Conservation (phyloP, 2,888 invertebrate species). For the Himalopsyche tibetana region DNA sequence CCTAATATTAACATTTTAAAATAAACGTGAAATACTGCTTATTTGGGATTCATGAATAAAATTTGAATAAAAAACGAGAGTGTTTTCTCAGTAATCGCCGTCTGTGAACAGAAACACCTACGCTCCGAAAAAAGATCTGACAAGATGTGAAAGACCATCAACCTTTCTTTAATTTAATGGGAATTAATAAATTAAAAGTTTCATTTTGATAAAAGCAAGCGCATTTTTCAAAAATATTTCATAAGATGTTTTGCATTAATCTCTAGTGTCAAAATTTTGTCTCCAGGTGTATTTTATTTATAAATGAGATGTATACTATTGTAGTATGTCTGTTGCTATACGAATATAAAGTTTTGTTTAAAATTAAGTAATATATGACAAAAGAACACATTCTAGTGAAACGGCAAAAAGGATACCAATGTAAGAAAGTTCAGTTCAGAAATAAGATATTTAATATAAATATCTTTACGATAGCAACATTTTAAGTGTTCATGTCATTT, state of each 20-base stretch:
- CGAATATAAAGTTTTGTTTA: too few species aligned
- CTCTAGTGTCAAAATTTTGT: background rate
- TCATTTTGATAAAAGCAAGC: background rate
- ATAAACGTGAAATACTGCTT: constrained; percentile 44
- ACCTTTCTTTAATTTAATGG: constrained; percentile 32
- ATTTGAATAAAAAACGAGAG: constrained; percentile 45
- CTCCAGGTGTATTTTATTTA: too few species aligned
- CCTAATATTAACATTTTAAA: constrained; percentile 47
- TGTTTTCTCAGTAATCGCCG: constrained; percentile 38
- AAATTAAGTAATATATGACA: too few species aligned
- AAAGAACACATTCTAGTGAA: too few species aligned
- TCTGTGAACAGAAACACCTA: constrained; percentile 35
- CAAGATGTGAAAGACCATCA: constrained; percentile 39
- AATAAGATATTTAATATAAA: too few species aligned
- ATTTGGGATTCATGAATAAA: constrained; percentile 46
- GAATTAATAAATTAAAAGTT: constrained; percentile 37
- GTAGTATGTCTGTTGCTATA: too few species aligned
- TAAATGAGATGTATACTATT: too few species aligned
- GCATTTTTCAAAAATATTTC: background rate
- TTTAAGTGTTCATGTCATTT: too few species aligned
- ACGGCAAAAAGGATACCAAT: too few species aligned
- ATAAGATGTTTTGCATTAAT: background rate
- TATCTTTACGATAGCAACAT: too few species aligned
- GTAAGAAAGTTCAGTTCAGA: too few species aligned
- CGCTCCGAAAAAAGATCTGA: constrained; percentile 5